Base-by-base conservation (phyloP, 2,888 invertebrate genomes). In the Isotomurus palustris region DNA sequence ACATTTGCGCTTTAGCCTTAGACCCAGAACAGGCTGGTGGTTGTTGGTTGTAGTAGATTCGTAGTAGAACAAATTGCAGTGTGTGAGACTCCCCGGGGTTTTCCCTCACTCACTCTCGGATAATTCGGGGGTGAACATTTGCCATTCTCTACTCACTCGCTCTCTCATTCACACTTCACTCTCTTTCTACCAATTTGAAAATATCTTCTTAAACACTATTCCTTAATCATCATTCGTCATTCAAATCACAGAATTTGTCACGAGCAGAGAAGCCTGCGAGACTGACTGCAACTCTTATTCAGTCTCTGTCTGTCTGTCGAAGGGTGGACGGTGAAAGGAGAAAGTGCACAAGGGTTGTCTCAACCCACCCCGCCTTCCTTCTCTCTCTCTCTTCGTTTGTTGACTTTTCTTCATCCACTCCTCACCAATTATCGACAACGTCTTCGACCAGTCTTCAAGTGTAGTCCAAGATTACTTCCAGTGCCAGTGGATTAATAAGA, bases 41-140 rank as follows among this genome's bases (percentile, higher is more conserved):
- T n/a, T n/a, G n/a, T n/a, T 6, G 19, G 19, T 8, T 8, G 19
- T 10, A 14, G 43, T 43, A 43, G 22, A 43, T 19, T 53, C 51
- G 44, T 51, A 55, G 53, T 51, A 53, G 62, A 64, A 67, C 65
- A 67, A 65, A 65, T 65, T 67, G 64, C 58, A 61, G 57, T 44
- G 64, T 59, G 61, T 59, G 65, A 50, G 60, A 62, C 58, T 60
- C 66, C 65, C 66, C 66, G 62, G 62, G 64, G 66, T 61, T 64
- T 66, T 61, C 51, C 56, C 57, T 62, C 62, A 62, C 61, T 64
- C 65, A 60, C 63, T 58, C 58, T 52, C 58, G 52, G 59, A 56
- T 65, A 65, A 67, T 65, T 68, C 66, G 64, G 68, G 68, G 68
- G 65, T 68, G 68, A 66, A 64, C 64, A 60, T 59, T 66, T 51